Evolutionary conservation across 1,140 invertebrate genomes (phyloP).

Genomic region (Drosophila pruinosa): DNA sequence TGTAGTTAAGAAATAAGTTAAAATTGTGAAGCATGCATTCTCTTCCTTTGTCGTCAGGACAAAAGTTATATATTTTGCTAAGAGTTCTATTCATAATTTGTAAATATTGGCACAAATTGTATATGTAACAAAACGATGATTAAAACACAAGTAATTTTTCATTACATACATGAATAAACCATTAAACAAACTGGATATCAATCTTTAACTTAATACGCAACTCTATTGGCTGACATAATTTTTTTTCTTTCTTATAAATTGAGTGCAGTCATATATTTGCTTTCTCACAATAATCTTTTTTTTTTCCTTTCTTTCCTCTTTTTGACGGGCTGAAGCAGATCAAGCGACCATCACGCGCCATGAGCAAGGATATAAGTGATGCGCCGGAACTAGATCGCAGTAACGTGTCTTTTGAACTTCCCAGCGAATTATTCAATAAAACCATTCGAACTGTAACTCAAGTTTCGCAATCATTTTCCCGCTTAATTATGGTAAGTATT

Average conservation of each 20-base stretch:
- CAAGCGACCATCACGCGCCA: constrained; percentile 38
- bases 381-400: constrained; percentile 88
- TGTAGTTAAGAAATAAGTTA: constrained; percentile 36
- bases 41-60: constrained; percentile 52
- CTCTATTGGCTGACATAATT: no score
- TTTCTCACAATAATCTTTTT: constrained; percentile 28
- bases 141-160: constrained; percentile 5
- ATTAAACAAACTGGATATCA: constrained; percentile 3
- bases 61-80: constrained; percentile 44
- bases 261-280: not conserved
- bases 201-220: not conserved
- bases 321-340: constrained; percentile 12
- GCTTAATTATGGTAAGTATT: constrained; percentile 87
- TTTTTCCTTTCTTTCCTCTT: constrained; percentile 17
- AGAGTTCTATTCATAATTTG: constrained; percentile 63
- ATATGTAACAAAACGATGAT: constrained; percentile 14
- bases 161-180: constrained; percentile 16
- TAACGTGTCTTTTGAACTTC: constrained; percentile 86
- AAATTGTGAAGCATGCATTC: constrained; percentile 27
- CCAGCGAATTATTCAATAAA: constrained; percentile 87
- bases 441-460: constrained; percentile 89
- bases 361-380: constrained; percentile 83
- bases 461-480: constrained; percentile 87
- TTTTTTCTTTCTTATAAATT: not conserved
- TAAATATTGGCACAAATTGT: constrained; percentile 66